These are phyloP conservation scores for Tenodera sinensis DNA, from an alignment of 2,888 invertebrate species.

Conservation along the genomic window DNA sequence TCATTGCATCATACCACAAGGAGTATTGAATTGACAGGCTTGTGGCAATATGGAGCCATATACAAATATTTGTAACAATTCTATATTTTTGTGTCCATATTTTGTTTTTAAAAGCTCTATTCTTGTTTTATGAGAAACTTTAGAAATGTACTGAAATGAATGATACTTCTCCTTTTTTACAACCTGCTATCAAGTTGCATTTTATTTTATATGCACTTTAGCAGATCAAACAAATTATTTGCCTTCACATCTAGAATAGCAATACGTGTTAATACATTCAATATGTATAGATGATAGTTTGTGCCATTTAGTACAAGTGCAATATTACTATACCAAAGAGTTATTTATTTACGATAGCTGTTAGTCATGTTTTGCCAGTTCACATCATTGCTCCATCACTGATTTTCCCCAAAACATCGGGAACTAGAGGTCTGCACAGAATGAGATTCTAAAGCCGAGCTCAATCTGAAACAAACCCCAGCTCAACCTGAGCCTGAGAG, in stretches of 20 bases:
- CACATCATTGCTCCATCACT: not conserved
- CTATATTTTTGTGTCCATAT: not conserved
- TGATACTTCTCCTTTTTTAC: not conserved
- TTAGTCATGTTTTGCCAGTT: not conserved
- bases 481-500: too few species aligned
- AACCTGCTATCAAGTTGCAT: not conserved
- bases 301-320: not conserved
- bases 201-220: not conserved
- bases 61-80: not conserved
- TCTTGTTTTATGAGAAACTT: not conserved
- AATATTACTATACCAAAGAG: not conserved
- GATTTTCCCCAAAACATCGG: not conserved
- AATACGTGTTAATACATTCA: not conserved
- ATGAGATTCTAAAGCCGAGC: too few species aligned
- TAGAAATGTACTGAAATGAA: not conserved
- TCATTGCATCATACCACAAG: not conserved
- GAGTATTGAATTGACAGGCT: not conserved
- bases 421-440: too few species aligned
- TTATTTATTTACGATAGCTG: not conserved
- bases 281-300: not conserved
- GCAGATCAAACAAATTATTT: not conserved
- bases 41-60: not conserved
- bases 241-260: not conserved
- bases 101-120: not conserved
- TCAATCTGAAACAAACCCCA: too few species aligned